Conservation (phyloP, 2,113 vertebrate species). For the Naja naja region DNA sequence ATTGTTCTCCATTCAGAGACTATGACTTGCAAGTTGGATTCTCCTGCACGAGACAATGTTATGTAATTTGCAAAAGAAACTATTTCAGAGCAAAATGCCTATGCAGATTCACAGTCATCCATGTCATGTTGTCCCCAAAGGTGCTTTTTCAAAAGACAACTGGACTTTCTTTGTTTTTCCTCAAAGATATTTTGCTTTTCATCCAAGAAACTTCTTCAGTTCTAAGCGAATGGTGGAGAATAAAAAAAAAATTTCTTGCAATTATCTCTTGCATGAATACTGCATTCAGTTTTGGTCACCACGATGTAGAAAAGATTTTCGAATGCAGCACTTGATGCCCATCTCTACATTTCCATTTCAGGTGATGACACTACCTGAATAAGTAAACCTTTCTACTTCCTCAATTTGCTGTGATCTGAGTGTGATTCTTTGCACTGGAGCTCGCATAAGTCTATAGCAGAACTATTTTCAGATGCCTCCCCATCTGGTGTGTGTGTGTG, state of each 20-base stretch:
- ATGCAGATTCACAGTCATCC: not conserved
- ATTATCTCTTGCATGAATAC: not conserved
- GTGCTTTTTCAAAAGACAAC: slow-evolving; percentile 1
- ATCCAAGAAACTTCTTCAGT: not conserved
- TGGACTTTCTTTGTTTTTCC: not conserved
- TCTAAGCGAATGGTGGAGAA: not conserved
- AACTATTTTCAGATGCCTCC: slow-evolving; percentile 50
- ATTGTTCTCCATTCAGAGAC: not conserved
- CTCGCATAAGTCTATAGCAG: slow-evolving; percentile 43
- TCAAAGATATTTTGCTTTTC: not conserved
- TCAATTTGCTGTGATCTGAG: not conserved
- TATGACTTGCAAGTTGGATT: not conserved
- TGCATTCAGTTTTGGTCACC: too few species aligned
- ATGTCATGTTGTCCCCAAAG: not conserved
- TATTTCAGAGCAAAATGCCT: not conserved
- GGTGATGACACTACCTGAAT: not conserved
- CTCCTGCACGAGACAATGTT: not conserved
- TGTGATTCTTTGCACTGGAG: not conserved
- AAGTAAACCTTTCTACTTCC: not conserved
- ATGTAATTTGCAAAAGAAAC: not conserved
- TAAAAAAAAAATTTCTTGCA: not conserved
- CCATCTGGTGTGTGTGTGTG: not conserved
- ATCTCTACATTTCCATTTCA: not conserved
- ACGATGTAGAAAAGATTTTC: too few species aligned
- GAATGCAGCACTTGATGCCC: too few species aligned